A percentile compares a stretch with the other conserved stretches of the same genome.
Evolutionary conservation across 2,113 vertebrate genomes (phyloP).

Genomic region (Sinosuthora webbiana): DNA sequence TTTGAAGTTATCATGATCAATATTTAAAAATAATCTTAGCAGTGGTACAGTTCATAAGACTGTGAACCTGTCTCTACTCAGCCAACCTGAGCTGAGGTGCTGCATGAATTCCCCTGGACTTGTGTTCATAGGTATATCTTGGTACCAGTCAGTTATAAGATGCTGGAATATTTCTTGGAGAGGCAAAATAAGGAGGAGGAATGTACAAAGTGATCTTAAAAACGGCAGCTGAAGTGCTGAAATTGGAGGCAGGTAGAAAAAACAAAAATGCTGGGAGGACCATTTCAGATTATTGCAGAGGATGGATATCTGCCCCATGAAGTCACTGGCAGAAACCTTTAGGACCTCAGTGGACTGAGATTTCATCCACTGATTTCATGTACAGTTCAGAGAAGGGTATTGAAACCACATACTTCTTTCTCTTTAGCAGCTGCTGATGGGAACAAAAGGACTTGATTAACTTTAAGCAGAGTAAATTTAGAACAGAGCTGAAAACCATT

Average conservation of each 20-base stretch:
- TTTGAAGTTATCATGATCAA: neutral
- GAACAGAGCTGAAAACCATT: slow-evolving; percentile 7
- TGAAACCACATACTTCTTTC: neutral
- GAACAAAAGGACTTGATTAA: slow-evolving; percentile 61
- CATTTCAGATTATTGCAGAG: neutral
- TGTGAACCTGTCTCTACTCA: neutral
- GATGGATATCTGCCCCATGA: neutral
- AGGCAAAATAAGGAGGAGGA: neutral
- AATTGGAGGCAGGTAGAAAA: neutral
- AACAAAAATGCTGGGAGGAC: neutral
- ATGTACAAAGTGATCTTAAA: neutral
- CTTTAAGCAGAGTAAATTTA: slow-evolving; percentile 42
- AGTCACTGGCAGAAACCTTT: neutral
- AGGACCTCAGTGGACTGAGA: neutral
- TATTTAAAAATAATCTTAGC: neutral
- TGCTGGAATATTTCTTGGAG: neutral
- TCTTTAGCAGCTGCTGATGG: slow-evolving; percentile 40
- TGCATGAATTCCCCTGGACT: neutral
- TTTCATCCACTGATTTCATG: neutral
- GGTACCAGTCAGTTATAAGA: neutral
- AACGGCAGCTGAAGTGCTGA: neutral
- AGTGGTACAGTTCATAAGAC: neutral
- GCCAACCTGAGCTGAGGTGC: neutral
- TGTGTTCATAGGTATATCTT: neutral
- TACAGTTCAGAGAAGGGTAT: neutral